Evolutionary conservation across 2,888 invertebrate species (phyloP).

Genomic region (Agonopterix arenella): DNA sequence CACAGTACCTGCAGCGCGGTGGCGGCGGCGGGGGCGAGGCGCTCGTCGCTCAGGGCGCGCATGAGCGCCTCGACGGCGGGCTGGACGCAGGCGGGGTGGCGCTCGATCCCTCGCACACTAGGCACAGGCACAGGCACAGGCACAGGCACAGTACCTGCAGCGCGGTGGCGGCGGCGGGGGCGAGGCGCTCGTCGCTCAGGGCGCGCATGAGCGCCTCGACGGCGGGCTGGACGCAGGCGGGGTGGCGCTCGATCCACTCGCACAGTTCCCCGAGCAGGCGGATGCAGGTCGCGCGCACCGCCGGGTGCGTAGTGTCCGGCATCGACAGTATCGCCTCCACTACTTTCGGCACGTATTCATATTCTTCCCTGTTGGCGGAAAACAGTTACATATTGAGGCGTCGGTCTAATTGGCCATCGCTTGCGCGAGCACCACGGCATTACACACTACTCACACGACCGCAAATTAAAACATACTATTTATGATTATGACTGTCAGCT

Average conservation of each 20-base stretch:
- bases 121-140: too few species aligned
- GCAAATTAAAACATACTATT: too few species aligned
- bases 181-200: conserved; percentile 83
- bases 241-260: conserved; percentile 96
- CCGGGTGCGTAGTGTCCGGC: conserved; percentile 89
- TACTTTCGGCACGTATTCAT: conserved; percentile 94
- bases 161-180: conserved; percentile 88
- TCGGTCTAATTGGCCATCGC: too few species aligned
- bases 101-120: conserved; percentile 88
- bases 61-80: too few species aligned
- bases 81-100: neutral
- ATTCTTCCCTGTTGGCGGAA: conserved; percentile 82
- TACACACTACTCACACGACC: too few species aligned
- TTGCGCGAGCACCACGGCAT: too few species aligned
- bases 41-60: too few species aligned
- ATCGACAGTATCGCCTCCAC: conserved; percentile 92
- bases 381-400: too few species aligned
- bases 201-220: conserved; percentile 79
- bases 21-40: too few species aligned
- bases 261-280: conserved; percentile 92
- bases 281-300: conserved; percentile 92
- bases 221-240: conserved; percentile 87
- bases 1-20: too few species aligned
- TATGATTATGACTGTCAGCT: too few species aligned
- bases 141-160: conserved; percentile 72